Evolutionary conservation across 2,113 vertebrate species (phyloP).

Genomic region (Sclerurus mexicanus): DNA sequence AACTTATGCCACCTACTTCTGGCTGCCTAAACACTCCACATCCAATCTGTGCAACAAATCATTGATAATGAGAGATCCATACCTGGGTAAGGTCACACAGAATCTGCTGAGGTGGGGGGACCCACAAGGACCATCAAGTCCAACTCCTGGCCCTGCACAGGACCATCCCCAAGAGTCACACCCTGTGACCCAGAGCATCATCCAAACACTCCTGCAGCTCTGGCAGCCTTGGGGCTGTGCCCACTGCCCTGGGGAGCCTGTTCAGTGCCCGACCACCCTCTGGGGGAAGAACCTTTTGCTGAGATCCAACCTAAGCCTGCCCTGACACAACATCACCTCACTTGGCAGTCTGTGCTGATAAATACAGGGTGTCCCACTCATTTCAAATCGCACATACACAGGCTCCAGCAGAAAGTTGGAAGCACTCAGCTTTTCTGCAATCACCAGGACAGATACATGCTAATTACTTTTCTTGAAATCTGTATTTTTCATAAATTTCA

Average conservation of each 20-base stretch:
- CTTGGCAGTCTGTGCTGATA: background rate
- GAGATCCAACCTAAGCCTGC: background rate
- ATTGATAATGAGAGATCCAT: background rate
- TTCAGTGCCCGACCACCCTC: background rate
- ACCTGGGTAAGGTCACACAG: background rate
- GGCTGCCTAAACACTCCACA: background rate
- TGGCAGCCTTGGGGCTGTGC: background rate
- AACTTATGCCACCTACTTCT: background rate
- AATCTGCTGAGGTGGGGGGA: background rate
- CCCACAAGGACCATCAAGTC: background rate
- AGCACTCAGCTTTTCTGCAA: background rate
- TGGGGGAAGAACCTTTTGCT: background rate
- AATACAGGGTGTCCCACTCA: background rate
- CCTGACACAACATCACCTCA: background rate
- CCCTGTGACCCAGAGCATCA: background rate
- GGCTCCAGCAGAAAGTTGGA: background rate
- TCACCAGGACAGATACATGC: background rate
- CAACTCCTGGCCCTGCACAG: background rate
- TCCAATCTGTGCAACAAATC: background rate
- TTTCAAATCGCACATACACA: background rate
- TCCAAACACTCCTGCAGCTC: background rate
- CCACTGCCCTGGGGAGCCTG: background rate
- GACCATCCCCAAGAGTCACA: background rate
- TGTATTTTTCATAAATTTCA: conserved; percentile 47
- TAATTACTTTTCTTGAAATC: conserved; percentile 19